Evolutionary conservation across 2,797 vertebrate species (phyloP).

Genomic region (Poecilia wingei): DNA sequence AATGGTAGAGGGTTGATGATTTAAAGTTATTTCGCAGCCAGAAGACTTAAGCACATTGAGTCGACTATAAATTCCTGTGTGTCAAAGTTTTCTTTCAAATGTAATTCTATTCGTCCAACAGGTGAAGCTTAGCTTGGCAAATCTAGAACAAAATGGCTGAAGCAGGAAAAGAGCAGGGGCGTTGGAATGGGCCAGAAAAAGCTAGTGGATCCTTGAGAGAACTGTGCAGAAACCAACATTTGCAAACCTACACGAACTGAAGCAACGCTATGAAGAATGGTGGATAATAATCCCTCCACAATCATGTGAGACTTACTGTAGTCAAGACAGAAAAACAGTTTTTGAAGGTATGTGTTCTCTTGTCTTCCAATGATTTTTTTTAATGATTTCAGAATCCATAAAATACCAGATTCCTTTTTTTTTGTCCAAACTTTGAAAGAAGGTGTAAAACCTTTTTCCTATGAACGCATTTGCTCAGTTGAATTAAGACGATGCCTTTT

Average conservation of each 20-base stretch:
- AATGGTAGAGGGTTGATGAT: background rate
- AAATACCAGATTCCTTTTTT: background rate
- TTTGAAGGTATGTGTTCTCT: background rate
- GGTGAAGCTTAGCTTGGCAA: background rate
- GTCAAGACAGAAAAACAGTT: background rate
- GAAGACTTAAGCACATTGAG: background rate
- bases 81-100: background rate
- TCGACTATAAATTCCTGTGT: background rate
- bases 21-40: background rate
- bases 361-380: background rate
- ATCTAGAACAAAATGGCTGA: background rate
- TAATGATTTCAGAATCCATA: background rate
- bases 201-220: background rate
- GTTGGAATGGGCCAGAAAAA: background rate
- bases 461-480: background rate
- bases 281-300: background rate
- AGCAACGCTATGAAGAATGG: background rate
- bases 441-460: background rate
- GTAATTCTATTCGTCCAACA: background rate
- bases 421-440: background rate
- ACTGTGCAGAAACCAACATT: background rate
- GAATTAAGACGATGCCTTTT: background rate
- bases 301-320: background rate
- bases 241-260: background rate
- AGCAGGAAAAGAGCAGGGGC: background rate